phyloP scores from a whole-genome alignment of 2,113 vertebrate genomes.

The Merops nubicus region DNA sequence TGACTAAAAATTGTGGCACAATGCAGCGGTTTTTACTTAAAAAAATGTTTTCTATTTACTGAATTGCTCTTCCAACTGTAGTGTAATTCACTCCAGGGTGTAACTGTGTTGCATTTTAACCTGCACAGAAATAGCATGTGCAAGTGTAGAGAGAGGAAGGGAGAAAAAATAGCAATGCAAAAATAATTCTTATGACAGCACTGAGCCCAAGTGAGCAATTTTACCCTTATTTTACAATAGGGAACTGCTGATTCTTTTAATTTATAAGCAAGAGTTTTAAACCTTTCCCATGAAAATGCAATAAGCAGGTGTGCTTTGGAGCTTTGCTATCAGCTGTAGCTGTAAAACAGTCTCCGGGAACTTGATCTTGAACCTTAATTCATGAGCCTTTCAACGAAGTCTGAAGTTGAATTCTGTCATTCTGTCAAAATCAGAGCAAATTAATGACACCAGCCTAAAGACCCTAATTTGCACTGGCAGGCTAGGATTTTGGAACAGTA shows the following conservation, averaged over 20 bases:
- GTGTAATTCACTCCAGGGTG: conserved; percentile 43
- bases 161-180: conserved; percentile 39
- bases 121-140: conserved; percentile 39
- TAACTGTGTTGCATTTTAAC: conserved; percentile 41
- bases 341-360: background rate
- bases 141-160: conserved; percentile 8
- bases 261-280: background rate
- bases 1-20: background rate
- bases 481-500: background rate
- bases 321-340: background rate
- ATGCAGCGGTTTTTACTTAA: conserved; percentile 1
- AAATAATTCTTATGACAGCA: conserved; percentile 50
- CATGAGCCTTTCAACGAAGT: background rate
- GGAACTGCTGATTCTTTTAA: background rate
- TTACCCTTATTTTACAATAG: conserved; percentile 14
- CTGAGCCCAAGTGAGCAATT: conserved; percentile 36
- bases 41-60: conserved; percentile 50
- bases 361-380: background rate
- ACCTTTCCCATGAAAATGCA: background rate
- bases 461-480: background rate
- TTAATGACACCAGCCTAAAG: background rate
- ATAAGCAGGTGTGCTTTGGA: background rate
- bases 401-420: background rate
- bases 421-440: background rate
- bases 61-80: conserved; percentile 22